Percentiles rank a stretch among this genome's conserved stretches.
Conservation (phyloP, 2,113 vertebrate species). For the Romanogobio albipinnatus region DNA sequence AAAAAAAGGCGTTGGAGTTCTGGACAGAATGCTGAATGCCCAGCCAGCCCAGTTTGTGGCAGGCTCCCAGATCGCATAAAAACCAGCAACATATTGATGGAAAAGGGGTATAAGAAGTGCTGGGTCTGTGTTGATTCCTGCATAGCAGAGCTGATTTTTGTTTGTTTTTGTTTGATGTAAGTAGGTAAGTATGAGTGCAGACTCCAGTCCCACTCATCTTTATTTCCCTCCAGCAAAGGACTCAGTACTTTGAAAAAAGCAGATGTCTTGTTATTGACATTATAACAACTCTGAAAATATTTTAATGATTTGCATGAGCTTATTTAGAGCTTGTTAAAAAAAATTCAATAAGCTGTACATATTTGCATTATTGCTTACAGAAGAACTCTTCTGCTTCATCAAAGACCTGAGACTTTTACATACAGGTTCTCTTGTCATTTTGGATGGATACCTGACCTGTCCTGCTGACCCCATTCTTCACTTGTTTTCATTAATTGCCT, state of each 20-base stretch:
- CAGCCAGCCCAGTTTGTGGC: not conserved
- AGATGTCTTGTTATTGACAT: not conserved
- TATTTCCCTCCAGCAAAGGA: slow-evolving; percentile 50
- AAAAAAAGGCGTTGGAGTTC: not conserved
- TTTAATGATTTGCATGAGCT: not conserved
- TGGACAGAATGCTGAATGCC: not conserved
- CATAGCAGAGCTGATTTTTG: slow-evolving; percentile 48
- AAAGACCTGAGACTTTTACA: not conserved
- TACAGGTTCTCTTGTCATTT: not conserved
- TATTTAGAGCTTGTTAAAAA: not conserved
- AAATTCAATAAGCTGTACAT: not conserved
- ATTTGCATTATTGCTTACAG: not conserved
- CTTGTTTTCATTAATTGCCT: not conserved
- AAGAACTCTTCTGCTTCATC: not conserved
- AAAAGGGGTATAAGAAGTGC: not conserved
- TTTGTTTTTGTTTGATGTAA: slow-evolving; percentile 39
- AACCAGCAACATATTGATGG: not conserved
- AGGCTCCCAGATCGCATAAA: not conserved
- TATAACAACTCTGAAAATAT: not conserved
- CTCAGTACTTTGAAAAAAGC: slow-evolving; percentile 17
- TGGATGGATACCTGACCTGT: not conserved
- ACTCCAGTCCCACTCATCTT: slow-evolving; percentile 58
- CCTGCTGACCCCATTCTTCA: slow-evolving; percentile 11
- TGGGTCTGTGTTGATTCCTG: slow-evolving; percentile 35
- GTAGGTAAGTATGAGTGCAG: slow-evolving; percentile 62